A percentile compares a stretch with the other conserved stretches of the same genome.
Evolutionary conservation across 1,140 invertebrate genomes (phyloP).

Genomic region (Leptonema lineaticorne): DNA sequence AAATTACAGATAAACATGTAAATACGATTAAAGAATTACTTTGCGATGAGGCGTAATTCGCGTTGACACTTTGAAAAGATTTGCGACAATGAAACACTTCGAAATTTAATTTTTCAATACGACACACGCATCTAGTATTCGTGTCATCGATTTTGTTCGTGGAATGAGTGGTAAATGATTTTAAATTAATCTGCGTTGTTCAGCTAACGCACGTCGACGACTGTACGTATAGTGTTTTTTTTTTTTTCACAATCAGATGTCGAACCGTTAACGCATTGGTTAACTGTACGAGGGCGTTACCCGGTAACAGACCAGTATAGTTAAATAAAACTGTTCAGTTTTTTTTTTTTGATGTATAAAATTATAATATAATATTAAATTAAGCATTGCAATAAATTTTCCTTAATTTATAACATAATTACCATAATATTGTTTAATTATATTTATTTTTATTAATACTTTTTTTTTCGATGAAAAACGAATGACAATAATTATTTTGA

Average conservation of each 20-base stretch:
- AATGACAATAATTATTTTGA: no score
- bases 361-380: no score
- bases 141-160: background rate
- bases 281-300: slow-evolving; percentile 28
- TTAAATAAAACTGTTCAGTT: no score
- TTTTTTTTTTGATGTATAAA: no score
- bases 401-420: no score
- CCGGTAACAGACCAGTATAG: no score
- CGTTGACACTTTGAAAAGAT: slow-evolving; percentile 3
- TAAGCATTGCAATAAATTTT: no score
- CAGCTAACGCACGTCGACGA: background rate
- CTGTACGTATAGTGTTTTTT: background rate
- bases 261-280: background rate
- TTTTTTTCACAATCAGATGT: background rate
- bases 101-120: slow-evolving; percentile 14
- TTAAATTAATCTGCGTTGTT: slow-evolving; percentile 7
- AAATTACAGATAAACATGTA: no score
- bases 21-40: no score
- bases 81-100: slow-evolving; percentile 7
- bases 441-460: no score
- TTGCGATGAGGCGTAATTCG: slow-evolving; percentile 3
- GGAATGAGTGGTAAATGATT: slow-evolving; percentile 8
- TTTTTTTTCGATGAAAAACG: no score
- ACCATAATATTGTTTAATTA: no score
- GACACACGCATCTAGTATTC: background rate